Evolutionary conservation across 2,797 vertebrate species (phyloP).

Genomic region (Manis javanica): DNA sequence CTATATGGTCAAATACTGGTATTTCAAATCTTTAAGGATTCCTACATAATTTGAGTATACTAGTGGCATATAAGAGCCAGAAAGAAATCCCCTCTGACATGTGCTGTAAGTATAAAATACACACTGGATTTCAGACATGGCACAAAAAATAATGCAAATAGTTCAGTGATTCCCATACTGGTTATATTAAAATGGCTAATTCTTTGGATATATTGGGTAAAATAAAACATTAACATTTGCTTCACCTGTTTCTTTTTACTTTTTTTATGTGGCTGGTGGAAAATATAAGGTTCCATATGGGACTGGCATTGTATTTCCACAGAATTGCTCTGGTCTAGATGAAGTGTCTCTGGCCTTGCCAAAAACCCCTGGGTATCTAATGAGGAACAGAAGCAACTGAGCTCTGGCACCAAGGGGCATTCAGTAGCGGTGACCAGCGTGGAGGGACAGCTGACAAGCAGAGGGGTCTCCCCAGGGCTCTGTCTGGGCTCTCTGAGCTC

Average conservation of each 20-base stretch:
- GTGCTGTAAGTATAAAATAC: background rate
- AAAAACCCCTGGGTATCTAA: background rate
- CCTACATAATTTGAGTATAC: background rate
- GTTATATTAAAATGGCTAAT: background rate
- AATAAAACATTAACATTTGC: background rate
- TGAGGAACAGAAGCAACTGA: background rate
- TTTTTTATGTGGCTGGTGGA: background rate
- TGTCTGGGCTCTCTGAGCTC: background rate
- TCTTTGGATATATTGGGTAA: background rate
- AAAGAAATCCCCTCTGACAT: background rate
- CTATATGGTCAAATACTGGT: rapidly evolving
- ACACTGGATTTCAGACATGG: background rate
- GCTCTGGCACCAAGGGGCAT: background rate
- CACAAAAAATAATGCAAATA: background rate
- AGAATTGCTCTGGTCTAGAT: background rate
- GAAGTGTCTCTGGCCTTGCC: background rate
- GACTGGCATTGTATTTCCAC: background rate
- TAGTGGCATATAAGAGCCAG: background rate
- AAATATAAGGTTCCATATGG: background rate
- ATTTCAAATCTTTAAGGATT: background rate
- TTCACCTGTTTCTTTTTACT: background rate
- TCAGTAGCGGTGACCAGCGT: background rate
- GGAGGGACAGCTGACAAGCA: background rate
- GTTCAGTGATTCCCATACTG: background rate
- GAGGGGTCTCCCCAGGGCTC: background rate